Base-by-base conservation (phyloP, 2,888 invertebrate species). In the Temnothorax unifasciatus region DNA sequence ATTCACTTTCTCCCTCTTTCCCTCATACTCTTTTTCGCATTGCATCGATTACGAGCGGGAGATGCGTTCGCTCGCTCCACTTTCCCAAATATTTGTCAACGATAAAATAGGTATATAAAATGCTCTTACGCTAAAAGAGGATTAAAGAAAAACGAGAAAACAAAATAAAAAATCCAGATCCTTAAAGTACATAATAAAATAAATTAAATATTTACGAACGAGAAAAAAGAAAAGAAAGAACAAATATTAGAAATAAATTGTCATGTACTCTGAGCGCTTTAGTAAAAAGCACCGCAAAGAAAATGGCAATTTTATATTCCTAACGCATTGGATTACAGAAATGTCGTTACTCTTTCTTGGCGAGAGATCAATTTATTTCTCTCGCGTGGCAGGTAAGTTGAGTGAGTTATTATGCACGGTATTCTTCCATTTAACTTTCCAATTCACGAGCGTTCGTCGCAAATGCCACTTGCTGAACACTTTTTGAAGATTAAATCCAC, bases 381-480 rank as follows among this genome's bases (percentile, higher is more conserved):
- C 34, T 69, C 29, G 47, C 47, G 21, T 38, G 34, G 3, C 34
- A 59, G 57, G 13, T 59, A 59, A 8, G 54, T 69, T 69, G 29
- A 77, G 18, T 81, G 29, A 77, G 13, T 81, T 81, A 66, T 77
- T 68, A 47, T 47, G 47, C 34, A 44, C 57, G 64, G 5, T 82
- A 76, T 76, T 76, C 29, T 75, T 61, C 38, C 47, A 82, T 69
- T 69, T n/a, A 69, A 83, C 77, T 77, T 66, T 68, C 76, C 77
- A 63, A 63, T 74, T 82, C 41, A 34, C 25, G 11, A 75, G 6
- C n/a, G 13, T 63, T 21, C 9, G 29, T 74, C 21, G 41, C 44
- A 82, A 73, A 82, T 75, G 64, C 41, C 54, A 82, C 75, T 82
- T 82, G 64, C 29, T 11, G 41, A 54, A 44, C 18, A 41, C 41